A percentile compares a stretch with the other conserved stretches of the same genome.
Evolutionary conservation across 2,888 invertebrate species (phyloP).

Genomic region (Epirrita christyi): DNA sequence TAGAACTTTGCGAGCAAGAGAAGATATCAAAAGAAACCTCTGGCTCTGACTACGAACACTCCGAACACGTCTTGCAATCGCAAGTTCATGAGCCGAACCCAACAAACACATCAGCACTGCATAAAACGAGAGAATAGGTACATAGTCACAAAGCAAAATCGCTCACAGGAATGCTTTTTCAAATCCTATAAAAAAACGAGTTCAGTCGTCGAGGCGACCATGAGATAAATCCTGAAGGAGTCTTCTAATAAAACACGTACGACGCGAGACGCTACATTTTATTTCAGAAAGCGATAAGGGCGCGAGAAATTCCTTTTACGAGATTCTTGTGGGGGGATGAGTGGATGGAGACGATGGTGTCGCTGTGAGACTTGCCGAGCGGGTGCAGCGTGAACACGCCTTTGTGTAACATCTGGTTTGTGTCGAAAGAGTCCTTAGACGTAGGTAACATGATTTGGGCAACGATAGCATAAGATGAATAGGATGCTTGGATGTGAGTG

Average conservation of each 20-base stretch:
- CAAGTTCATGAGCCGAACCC: slow-evolving; percentile 17
- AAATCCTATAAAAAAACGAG: slow-evolving; percentile 67
- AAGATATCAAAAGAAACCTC: slow-evolving; percentile 1
- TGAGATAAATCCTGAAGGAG: slow-evolving; percentile 80
- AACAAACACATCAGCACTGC: slow-evolving; percentile 32
- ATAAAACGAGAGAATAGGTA: slow-evolving; percentile 50
- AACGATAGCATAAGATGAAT: slow-evolving; percentile 35
- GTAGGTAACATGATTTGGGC: slow-evolving; percentile 40
- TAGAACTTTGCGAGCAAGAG: not conserved
- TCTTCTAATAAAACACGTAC: slow-evolving; percentile 83
- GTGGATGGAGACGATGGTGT: slow-evolving; percentile 19
- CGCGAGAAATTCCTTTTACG: slow-evolving; percentile 82
- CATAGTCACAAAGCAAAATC: slow-evolving; percentile 59
- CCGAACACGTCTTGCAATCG: slow-evolving; percentile 8
- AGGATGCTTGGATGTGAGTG: slow-evolving; percentile 31
- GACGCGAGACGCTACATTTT: slow-evolving; percentile 79
- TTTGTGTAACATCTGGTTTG: slow-evolving; percentile 78
- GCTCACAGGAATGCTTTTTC: slow-evolving; percentile 64
- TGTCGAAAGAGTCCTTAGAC: slow-evolving; percentile 47
- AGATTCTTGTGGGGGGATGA: slow-evolving; percentile 69
- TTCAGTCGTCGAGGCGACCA: slow-evolving; percentile 63
- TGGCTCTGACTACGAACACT: slow-evolving; percentile 1
- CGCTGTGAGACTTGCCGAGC: too few species aligned
- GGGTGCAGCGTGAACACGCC: slow-evolving; percentile 54
- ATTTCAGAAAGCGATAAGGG: slow-evolving; percentile 84